Conservation (phyloP, 2,113 vertebrate species). For the Lontra canadensis region DNA sequence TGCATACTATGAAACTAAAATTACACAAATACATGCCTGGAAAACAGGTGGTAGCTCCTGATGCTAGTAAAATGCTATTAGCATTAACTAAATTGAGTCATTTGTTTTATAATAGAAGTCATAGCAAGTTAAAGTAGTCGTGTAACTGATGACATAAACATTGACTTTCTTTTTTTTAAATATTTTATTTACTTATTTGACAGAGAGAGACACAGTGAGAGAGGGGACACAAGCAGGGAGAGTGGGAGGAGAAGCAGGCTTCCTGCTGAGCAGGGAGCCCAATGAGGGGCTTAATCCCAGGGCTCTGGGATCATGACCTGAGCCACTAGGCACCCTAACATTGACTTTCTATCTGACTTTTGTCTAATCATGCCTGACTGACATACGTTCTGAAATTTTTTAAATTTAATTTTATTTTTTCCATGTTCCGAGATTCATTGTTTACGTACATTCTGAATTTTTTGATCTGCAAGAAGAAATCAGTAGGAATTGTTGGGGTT, state of each 20-base stretch:
- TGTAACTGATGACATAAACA: background rate
- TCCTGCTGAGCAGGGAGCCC: too few species aligned
- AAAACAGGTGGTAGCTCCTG: background rate
- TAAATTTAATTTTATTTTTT: too few species aligned
- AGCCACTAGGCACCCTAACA: background rate
- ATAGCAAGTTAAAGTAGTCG: background rate
- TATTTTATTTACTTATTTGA: too few species aligned
- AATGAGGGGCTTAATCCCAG: too few species aligned
- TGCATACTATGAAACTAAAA: background rate
- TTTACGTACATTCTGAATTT: background rate
- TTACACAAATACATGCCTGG: background rate
- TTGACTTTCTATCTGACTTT: background rate
- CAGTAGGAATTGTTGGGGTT: background rate
- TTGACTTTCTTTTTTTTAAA: background rate
- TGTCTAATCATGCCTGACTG: background rate
- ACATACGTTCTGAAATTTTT: background rate
- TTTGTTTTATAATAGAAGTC: background rate
- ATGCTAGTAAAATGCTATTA: background rate
- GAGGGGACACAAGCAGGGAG: too few species aligned
- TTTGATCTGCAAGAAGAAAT: background rate
- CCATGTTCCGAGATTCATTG: too few species aligned
- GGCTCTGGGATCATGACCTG: too few species aligned
- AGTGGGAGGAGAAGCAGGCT: too few species aligned
- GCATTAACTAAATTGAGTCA: background rate
- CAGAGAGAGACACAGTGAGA: too few species aligned